These are phyloP conservation scores for Serinus canaria DNA, from an alignment of 2,113 vertebrate species.

Conservation along the genomic window DNA sequence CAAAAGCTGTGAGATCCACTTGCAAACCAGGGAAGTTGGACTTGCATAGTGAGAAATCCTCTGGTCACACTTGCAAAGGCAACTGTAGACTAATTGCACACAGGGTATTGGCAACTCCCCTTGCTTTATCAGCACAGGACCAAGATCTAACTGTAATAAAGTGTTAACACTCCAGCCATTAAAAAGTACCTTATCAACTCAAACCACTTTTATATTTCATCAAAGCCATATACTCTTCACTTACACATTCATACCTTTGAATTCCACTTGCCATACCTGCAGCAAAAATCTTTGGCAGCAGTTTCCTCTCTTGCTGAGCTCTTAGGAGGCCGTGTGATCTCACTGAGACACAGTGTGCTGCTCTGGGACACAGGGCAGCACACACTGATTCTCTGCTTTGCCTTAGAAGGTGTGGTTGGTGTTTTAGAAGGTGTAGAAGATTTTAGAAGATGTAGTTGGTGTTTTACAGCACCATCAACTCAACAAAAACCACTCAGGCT, in stretches of 20 bases:
- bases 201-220: neutral
- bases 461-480: neutral
- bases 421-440: neutral
- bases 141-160: neutral
- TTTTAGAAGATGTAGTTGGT: neutral
- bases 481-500: neutral
- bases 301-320: neutral
- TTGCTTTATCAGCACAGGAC: neutral
- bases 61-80: neutral
- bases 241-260: neutral
- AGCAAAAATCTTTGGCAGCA: neutral
- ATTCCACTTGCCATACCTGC: neutral
- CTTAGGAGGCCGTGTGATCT: neutral
- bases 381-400: neutral
- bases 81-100: neutral
- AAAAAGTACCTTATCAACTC: neutral
- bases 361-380: neutral
- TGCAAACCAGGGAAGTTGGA: neutral
- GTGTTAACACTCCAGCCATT: neutral
- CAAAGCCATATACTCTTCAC: neutral
- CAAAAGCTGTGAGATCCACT: neutral
- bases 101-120: neutral
- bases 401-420: neutral
- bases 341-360: neutral
- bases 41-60: neutral